These are phyloP conservation scores for Listronotus bonariensis DNA, from an alignment of 1,140 invertebrate species.

Conservation along the genomic window DNA sequence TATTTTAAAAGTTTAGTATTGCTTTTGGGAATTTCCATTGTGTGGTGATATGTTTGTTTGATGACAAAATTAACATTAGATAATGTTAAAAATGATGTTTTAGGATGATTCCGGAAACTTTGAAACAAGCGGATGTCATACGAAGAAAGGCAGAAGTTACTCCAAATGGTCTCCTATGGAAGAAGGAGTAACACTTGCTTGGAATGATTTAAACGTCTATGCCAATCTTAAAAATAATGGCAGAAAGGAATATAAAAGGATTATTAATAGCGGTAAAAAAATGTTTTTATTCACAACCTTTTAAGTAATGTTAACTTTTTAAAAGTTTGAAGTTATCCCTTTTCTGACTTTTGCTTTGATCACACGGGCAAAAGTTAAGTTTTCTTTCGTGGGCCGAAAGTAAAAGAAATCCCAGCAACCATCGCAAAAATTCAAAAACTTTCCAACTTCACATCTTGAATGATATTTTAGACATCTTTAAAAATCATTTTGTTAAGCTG, in stretches of 20 bases:
- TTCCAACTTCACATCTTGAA: too few relatives aligned
- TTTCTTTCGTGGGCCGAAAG: too few relatives aligned
- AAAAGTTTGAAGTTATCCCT: conserved; percentile 80
- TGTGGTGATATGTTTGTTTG: too few relatives aligned
- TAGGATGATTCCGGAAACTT: conserved; percentile 35
- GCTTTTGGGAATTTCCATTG: too few relatives aligned
- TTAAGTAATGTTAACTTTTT: too few relatives aligned
- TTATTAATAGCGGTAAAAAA: conserved; percentile 69
- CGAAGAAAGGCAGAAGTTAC: conserved; percentile 51
- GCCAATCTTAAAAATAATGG: conserved; percentile 63
- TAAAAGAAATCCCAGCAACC: too few relatives aligned
- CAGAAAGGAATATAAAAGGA: conserved; percentile 62
- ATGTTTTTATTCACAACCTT: too few relatives aligned
- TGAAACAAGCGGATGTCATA: conserved; percentile 24
- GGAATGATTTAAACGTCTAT: conserved; percentile 75
- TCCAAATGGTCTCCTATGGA: conserved; percentile 60
- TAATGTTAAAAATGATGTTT: conserved; percentile 1
- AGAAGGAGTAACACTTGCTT: conserved; percentile 70
- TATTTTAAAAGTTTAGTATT: too few relatives aligned
- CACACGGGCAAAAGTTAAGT: conserved; percentile 85
- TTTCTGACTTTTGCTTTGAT: conserved; percentile 85
- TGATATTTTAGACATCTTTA: too few relatives aligned
- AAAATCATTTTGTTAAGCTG: too few relatives aligned
- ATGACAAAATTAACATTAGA: too few relatives aligned
- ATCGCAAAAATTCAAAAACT: too few relatives aligned